Evolutionary conservation across 2,888 invertebrate species (phyloP).

Genomic region (Plebejus anna): DNA sequence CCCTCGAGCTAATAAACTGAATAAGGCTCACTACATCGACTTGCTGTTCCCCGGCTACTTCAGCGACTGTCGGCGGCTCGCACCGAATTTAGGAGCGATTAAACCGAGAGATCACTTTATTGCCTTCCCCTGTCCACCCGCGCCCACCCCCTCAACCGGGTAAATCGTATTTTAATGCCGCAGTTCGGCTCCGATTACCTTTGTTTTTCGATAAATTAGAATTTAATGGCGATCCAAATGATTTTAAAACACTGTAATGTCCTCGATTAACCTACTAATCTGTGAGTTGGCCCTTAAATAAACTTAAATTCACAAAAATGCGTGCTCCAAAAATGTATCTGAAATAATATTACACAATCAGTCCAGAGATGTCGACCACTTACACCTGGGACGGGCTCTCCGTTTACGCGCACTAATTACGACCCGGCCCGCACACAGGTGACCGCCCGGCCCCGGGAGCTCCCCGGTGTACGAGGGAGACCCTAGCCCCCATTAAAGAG

Average conservation of each 20-base stretch:
- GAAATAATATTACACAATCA: too few relatives aligned
- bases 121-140: neutral
- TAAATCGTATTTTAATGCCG: constrained; percentile 18
- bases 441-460: neutral
- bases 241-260: neutral
- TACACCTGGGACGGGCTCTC: neutral
- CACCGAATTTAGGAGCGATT: constrained; percentile 6
- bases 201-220: constrained; percentile 13
- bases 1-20: neutral
- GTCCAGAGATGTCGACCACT: too few relatives aligned
- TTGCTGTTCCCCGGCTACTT: neutral
- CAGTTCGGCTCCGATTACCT: neutral
- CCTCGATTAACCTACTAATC: neutral
- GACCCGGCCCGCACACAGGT: neutral
- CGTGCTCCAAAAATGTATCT: too few relatives aligned
- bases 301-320: too few relatives aligned
- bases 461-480: neutral
- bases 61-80: neutral
- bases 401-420: neutral
- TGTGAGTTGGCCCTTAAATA: neutral
- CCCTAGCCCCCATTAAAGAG: neutral
- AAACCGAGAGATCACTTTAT: constrained; percentile 15
- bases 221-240: neutral
- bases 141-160: neutral
- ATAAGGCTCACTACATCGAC: neutral